A percentile compares a stretch with the other conserved stretches of the same genome.
Evolutionary conservation across 1,140 invertebrate genomes (phyloP).

Genomic region (Leptestheria dahalacensis): DNA sequence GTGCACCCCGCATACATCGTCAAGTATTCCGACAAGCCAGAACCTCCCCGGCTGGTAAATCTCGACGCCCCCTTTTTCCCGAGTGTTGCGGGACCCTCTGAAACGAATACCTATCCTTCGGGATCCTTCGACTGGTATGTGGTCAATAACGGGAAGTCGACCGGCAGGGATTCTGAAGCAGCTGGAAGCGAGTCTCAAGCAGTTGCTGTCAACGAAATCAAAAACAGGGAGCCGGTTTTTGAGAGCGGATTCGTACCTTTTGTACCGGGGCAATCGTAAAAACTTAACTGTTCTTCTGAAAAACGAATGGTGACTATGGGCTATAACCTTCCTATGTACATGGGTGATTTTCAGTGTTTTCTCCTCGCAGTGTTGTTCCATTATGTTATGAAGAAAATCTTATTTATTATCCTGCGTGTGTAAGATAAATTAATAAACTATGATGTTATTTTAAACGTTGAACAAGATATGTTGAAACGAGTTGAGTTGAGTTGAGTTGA

Average conservation of each 20-base stretch:
- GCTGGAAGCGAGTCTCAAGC: background rate
- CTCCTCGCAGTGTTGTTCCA: too few species aligned
- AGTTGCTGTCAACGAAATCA: background rate
- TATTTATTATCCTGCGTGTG: too few species aligned
- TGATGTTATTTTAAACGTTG: too few species aligned
- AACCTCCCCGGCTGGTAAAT: conserved; percentile 2
- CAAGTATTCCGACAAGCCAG: background rate
- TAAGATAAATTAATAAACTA: too few species aligned
- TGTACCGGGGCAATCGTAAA: background rate
- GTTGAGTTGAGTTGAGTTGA: too few species aligned
- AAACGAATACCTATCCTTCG: background rate
- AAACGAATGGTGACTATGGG: too few species aligned
- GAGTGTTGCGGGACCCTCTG: conserved; percentile 1
- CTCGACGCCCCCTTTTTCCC: conserved; percentile 14
- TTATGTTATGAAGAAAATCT: too few species aligned
- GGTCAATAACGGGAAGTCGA: background rate
- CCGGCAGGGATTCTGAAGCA: background rate
- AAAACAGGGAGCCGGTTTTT: background rate
- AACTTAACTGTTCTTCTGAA: background rate
- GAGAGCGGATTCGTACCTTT: background rate
- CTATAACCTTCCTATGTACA: too few species aligned
- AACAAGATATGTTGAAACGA: too few species aligned
- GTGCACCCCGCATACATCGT: conserved; percentile 11
- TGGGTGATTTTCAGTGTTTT: too few species aligned
- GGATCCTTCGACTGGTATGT: background rate